A percentile compares a stretch with the other conserved stretches of the same genome.
Conservation (phyloP, 1,140 invertebrate genomes). For the Neotoxoptera formosana region DNA sequence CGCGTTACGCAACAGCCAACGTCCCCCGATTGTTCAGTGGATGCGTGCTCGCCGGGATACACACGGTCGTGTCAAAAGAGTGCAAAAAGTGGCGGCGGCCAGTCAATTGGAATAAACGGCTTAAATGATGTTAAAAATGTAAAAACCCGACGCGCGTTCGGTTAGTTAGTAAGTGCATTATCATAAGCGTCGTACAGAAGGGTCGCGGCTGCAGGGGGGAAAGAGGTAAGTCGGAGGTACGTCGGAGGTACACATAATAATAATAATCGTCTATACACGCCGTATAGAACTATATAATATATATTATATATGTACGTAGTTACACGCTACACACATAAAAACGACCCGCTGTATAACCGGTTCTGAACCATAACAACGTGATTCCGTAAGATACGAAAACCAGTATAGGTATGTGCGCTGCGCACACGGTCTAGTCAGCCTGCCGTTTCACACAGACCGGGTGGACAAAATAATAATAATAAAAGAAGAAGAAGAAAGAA, state of each 20-base stretch:
- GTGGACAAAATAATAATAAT: neutral
- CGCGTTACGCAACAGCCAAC: neutral
- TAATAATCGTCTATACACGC: neutral
- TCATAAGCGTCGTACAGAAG: neutral
- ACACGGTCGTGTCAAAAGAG: neutral
- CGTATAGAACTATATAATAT: too few species aligned
- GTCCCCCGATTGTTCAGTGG: neutral
- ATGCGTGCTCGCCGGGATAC: neutral
- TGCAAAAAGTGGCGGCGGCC: neutral
- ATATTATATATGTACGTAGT: too few species aligned
- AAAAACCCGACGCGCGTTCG: neutral
- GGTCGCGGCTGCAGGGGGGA: neutral
- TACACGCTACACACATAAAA: neutral
- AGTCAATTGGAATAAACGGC: constrained; percentile 17
- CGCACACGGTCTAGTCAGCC: too few species aligned
- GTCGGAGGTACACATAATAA: neutral
- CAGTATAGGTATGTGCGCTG: neutral
- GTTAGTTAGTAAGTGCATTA: neutral
- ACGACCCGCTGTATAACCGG: constrained; percentile 8
- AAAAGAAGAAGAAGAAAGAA: neutral
- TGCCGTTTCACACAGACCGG: neutral
- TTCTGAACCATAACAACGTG: neutral
- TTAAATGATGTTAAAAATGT: neutral
- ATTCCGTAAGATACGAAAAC: constrained; percentile 28
- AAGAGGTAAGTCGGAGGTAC: neutral